Evolutionary conservation across 1,140 invertebrate genomes (phyloP).

Genomic region (Drosophila parabipectinata): DNA sequence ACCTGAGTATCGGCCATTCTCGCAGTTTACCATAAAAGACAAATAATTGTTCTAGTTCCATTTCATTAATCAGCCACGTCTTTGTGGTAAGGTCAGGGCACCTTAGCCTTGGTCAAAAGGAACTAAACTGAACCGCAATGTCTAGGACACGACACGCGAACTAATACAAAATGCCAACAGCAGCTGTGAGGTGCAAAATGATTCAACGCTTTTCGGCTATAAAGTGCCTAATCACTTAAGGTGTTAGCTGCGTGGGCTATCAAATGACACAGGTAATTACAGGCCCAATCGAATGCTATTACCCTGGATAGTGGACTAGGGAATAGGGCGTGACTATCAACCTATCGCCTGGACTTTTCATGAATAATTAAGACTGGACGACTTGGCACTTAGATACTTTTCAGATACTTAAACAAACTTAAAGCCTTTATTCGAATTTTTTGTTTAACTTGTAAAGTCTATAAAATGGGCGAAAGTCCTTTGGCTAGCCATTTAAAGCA

Average conservation of each 20-base stretch:
- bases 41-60: not conserved
- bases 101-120: slow-evolving; percentile 34
- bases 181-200: slow-evolving; percentile 57
- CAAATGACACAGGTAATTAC: slow-evolving; percentile 50
- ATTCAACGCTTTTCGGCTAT: slow-evolving; percentile 52
- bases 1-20: not conserved
- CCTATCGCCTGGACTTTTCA: not conserved
- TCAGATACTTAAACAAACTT: not conserved
- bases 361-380: slow-evolving; percentile 37
- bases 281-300: slow-evolving; percentile 39
- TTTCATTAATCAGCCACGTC: slow-evolving; percentile 4
- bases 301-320: slow-evolving; percentile 36
- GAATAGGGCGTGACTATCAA: slow-evolving; percentile 27
- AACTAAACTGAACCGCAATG: slow-evolving; percentile 31
- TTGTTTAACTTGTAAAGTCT: not conserved
- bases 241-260: slow-evolving; percentile 48
- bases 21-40: not conserved
- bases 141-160: slow-evolving; percentile 51
- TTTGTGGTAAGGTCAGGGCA: slow-evolving; percentile 18
- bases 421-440: not conserved
- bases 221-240: slow-evolving; percentile 62
- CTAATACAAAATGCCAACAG: slow-evolving; percentile 30
- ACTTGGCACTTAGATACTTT: not conserved
- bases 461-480: no score
- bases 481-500: not conserved